Percentiles rank a stretch among this genome's conserved stretches.
These are phyloP conservation scores for Triops longicaudatus DNA, from an alignment of 1,140 invertebrate species.

Conservation along the genomic window DNA sequence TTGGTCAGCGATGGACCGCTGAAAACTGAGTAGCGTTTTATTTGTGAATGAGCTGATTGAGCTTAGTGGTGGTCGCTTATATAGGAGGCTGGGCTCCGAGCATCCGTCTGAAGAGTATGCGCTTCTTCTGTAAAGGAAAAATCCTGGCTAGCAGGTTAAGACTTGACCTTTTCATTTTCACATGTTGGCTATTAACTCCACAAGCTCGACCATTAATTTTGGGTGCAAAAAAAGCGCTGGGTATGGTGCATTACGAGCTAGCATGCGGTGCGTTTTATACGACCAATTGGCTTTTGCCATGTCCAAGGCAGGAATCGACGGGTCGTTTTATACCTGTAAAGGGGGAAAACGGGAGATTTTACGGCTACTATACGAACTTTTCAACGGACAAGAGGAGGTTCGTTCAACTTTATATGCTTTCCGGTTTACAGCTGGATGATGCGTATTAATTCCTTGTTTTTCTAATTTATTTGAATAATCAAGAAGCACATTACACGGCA, in stretches of 20 bases:
- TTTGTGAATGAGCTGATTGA: not conserved
- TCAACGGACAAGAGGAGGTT: not conserved
- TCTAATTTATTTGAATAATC: not conserved
- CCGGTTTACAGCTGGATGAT: not conserved
- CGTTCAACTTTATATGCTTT: not conserved
- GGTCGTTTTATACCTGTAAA: not conserved
- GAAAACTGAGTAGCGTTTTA: not conserved
- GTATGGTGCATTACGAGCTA: slow-evolving; percentile 6
- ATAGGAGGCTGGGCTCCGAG: not conserved
- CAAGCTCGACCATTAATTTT: not conserved
- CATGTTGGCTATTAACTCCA: slow-evolving; percentile 3
- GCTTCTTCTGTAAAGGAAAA: not conserved
- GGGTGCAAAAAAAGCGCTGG: not conserved
- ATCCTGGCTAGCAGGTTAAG: not conserved
- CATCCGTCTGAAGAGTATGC: not conserved
- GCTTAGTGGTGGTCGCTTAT: not conserved
- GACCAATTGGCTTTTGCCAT: not conserved
- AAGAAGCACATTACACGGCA: not conserved
- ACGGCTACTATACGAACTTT: not conserved
- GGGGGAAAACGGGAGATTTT: not conserved
- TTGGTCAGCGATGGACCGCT: not conserved
- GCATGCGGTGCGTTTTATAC: not conserved
- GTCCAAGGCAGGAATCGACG: not conserved
- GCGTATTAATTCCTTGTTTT: not conserved
- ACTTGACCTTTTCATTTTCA: not conserved